phyloP scores from a whole-genome alignment of 64 coral and sea anemone genomes.

The Montipora efflorescens region DNA sequence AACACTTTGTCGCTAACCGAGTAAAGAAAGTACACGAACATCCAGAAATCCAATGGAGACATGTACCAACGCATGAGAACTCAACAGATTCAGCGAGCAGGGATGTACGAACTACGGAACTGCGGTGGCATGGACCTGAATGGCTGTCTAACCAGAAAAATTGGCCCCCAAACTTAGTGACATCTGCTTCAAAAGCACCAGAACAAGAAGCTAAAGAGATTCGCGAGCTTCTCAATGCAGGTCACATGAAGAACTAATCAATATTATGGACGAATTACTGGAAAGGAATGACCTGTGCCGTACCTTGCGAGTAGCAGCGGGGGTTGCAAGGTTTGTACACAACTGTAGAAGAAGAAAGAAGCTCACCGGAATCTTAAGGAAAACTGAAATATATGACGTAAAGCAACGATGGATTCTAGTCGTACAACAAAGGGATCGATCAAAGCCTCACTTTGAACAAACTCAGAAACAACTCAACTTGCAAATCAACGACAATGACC shows the following conservation, averaged over 20 bases:
- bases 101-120: no score
- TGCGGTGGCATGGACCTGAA: no score
- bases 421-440: neutral
- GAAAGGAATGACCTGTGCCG: no score
- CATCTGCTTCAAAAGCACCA: no score
- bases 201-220: no score
- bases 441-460: neutral
- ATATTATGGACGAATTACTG: no score
- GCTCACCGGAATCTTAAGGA: neutral
- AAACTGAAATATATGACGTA: neutral
- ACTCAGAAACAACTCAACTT: neutral
- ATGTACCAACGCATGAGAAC: neutral
- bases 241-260: no score
- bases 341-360: constrained; percentile 2
- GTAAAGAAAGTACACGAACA: neutral
- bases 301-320: neutral
- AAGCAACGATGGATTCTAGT: no score
- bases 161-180: no score
- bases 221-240: no score
- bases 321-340: neutral
- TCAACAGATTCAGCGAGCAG: no score
- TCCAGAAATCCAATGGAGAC: neutral
- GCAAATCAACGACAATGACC: neutral
- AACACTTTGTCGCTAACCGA: neutral
- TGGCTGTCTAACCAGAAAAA: no score